Evolutionary conservation across 2,797 vertebrate genomes (phyloP).

Genomic region (Staurois parvus): DNA sequence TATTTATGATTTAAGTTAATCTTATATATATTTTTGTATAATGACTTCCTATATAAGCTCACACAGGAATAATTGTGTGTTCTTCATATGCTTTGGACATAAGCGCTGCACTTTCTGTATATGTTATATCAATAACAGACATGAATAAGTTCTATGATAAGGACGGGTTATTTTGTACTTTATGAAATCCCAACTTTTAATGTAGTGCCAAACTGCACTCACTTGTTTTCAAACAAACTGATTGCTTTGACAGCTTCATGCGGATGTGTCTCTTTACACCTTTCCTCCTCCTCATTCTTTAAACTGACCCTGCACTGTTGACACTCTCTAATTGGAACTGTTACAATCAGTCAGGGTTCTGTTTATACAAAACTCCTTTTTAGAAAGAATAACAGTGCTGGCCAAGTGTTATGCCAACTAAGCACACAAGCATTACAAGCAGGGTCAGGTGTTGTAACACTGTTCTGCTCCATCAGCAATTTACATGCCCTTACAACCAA

Average conservation of each 20-base stretch:
- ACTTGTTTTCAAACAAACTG: constrained; percentile 29
- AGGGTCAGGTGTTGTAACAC: constrained; percentile 18
- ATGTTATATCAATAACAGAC: no score
- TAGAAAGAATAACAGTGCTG: constrained; percentile 9
- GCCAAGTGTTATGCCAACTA: constrained; percentile 11
- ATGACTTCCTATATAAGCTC: no score
- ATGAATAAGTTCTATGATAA: no score
- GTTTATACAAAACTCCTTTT: constrained; percentile 35
- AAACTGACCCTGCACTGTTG: constrained; percentile 10
- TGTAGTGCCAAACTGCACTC: constrained; percentile 47
- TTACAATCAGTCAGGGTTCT: constrained; percentile 31
- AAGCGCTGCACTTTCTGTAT: no score
- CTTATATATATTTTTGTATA: no score
- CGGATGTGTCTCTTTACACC: constrained; percentile 17
- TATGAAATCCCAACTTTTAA: not conserved
- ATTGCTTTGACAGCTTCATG: constrained; percentile 5
- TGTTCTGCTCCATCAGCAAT: not conserved
- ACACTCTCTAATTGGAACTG: constrained; percentile 51
- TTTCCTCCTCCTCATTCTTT: not conserved
- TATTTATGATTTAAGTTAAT: no score
- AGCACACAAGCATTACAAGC: constrained; percentile 6
- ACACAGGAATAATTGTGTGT: no score
- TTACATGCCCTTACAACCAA: not conserved
- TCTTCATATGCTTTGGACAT: no score
- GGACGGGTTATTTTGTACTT: not conserved